Base-by-base conservation (phyloP, 2,113 vertebrate genomes). In the Platichthys stellatus region DNA sequence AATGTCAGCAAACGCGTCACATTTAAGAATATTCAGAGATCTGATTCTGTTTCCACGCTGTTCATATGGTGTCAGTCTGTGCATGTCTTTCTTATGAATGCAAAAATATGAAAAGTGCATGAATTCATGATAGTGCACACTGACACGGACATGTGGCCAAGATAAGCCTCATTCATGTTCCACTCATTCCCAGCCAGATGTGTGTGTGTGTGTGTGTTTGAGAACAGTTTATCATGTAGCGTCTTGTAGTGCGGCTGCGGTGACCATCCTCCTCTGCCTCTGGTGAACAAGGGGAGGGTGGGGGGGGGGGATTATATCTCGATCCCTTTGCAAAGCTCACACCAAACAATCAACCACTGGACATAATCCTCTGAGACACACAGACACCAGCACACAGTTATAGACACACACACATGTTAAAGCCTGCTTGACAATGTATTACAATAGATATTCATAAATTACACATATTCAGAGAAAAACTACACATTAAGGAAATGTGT, bases 271-370 rank as follows among this genome's bases (percentile, higher is more conserved):
- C 70, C 70, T 87, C 69, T 80, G 20, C 54, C 69, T 73, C 59
- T 15, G 66, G 11, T 57, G 76, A 77, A 63, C 5, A 20, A 66
- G 66, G 14, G 35, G 64, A 28, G 74, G 74, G 63, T 20, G 72
- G 63, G 62, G 70, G 62, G 60, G 64, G 8, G 47, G 67, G 93
- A 95, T 94, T 95, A 94, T 80, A 90, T 88, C 88, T 90, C 87
- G 60, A 93, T 89, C 91, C 81, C 80, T 86, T 81, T 86, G 89
- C 88, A 93, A 90, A 93, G 84, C 91, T 90, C 89, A 91, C 90
- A 91, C 86, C 86, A 92, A 94, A 93, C 92, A 95, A 94, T 94
- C 94, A 95, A 80, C 87, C 65, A 35, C 70, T 82, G 83, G 74
- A 82, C 86, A 74, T 94, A 94, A 95, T 94, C 93, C 88, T 81